phyloP scores from a whole-genome alignment of 2,888 invertebrate genomes.

The Drosophila ezoana region DNA sequence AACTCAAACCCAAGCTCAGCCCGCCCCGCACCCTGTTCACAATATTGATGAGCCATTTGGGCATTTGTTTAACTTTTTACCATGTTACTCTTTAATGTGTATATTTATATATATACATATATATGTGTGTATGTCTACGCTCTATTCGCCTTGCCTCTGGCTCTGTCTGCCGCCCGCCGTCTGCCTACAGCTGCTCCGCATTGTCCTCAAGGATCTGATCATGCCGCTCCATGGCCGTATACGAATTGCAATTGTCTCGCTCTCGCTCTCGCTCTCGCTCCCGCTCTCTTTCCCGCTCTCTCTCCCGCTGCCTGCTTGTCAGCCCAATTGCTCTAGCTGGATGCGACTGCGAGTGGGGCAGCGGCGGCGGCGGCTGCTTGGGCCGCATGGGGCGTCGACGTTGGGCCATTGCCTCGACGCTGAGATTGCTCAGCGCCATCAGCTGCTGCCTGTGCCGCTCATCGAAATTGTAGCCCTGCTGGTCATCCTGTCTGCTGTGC shows the following conservation, averaged over 20 bases:
- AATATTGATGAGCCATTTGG: conserved; percentile 44
- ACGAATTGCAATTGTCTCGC: conserved; percentile 28
- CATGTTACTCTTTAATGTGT: conserved; percentile 22
- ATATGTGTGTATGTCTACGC: background rate
- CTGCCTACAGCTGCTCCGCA: background rate
- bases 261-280: conserved; percentile 1
- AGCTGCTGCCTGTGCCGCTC: background rate
- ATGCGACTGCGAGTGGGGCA: background rate
- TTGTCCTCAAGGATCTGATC: conserved; percentile 40
- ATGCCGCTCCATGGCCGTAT: conserved; percentile 47
- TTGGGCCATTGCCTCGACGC: background rate
- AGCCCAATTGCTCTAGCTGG: background rate
- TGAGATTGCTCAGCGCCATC: background rate
- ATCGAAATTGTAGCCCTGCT: background rate
- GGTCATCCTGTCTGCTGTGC: background rate
- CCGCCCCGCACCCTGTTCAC: conserved; percentile 5
- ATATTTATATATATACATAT: background rate
- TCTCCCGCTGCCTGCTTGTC: background rate
- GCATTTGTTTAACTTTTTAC: conserved; percentile 14
- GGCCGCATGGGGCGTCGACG: conserved; percentile 8
- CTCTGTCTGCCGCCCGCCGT: background rate
- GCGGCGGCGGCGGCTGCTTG: conserved; percentile 6
- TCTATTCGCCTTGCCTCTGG: background rate
- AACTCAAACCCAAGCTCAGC: no score
- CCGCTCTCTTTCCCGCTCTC: background rate